A percentile compares a stretch with the other conserved stretches of the same genome.
phyloP scores from a whole-genome alignment of 23 tunicate genomes.

The Trididemnum nubilum region DNA sequence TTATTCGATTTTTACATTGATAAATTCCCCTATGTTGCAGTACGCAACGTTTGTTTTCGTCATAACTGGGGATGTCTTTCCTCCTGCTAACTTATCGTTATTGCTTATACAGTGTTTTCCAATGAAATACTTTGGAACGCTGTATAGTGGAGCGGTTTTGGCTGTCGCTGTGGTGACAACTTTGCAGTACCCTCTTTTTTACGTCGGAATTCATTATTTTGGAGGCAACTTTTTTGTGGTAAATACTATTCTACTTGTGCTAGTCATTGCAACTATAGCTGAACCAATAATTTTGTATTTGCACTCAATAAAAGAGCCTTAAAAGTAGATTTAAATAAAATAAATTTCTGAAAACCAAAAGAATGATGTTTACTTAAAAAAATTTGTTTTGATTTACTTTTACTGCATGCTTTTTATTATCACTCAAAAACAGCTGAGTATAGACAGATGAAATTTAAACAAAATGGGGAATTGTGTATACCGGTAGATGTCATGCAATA shows the following conservation, averaged over 20 bases:
- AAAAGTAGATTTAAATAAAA: too few species aligned
- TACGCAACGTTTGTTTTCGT: background rate
- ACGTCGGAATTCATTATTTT: background rate
- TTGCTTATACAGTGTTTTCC: conserved; percentile 5
- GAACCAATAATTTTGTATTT: background rate
- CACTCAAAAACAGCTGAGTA: too few species aligned
- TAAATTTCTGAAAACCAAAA: too few species aligned
- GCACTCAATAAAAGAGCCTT: background rate
- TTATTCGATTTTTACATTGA: background rate
- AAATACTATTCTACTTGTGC: background rate
- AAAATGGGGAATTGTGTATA: too few species aligned
- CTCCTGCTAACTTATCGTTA: background rate
- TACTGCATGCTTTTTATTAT: too few species aligned
- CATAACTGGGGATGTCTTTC: too few species aligned
- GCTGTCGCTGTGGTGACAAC: background rate
- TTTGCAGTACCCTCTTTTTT: conserved; percentile 11
- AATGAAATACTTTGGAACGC: background rate
- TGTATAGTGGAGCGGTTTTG: background rate
- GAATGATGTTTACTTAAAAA: too few species aligned
- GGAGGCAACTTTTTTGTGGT: conserved; percentile 5
- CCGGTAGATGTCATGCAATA: too few species aligned
- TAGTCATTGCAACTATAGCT: background rate
- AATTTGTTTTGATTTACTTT: too few species aligned
- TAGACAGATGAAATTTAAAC: too few species aligned
- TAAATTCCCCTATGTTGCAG: background rate